Base-by-base conservation (phyloP, 1,140 invertebrate species). In the Ectropis grisescens region DNA sequence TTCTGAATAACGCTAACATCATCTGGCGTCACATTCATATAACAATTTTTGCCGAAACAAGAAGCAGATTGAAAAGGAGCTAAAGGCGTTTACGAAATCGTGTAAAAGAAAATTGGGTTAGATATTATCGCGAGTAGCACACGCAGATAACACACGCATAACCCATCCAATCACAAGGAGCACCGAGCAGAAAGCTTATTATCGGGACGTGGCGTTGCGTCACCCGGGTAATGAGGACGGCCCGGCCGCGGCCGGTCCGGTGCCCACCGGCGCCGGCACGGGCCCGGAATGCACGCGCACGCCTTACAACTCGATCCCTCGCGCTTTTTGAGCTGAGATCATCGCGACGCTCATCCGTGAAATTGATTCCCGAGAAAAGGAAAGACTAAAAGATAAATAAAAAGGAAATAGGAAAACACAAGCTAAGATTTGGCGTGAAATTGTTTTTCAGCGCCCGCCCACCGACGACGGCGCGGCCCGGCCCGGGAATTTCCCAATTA, bases 351-450 rank as follows among this genome's bases (percentile, higher is more conserved):
- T 81, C 76, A 81, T 72, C 76, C 76, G 76, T 81, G 76, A 81
- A 81, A 81, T 81, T 81, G 76, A 81, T 81, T 81, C 76, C 62
- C 69, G 58, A 68, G 67, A 62, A 71, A 78, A 75, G 70, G 72
- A 75, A 81, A 81, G 70, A 81, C 72, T 70, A 67, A 78, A 81
- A 78, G 71, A 81, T 81, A 81, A 81, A 81, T 81, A 78, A 78
- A 80, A 78, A 78, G 70, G 71, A 81, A 81, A 81, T 81, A 78
- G 70, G 67, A 81, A 81, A 81, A 78, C 72, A 81, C 76, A 69
- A 70, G 69, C 72, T 76, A 78, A 81, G 72, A 81, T 81, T 81
- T 81, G 76, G 76, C 76, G 76, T 81, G 71, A 81, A 81, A 81
- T 81, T 81, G 72, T 81, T 81, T 79, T 81, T 76, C 62, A 74